Evolutionary conservation across 2,888 invertebrate species (phyloP).

Genomic region (Agonopterix subpropinquella): DNA sequence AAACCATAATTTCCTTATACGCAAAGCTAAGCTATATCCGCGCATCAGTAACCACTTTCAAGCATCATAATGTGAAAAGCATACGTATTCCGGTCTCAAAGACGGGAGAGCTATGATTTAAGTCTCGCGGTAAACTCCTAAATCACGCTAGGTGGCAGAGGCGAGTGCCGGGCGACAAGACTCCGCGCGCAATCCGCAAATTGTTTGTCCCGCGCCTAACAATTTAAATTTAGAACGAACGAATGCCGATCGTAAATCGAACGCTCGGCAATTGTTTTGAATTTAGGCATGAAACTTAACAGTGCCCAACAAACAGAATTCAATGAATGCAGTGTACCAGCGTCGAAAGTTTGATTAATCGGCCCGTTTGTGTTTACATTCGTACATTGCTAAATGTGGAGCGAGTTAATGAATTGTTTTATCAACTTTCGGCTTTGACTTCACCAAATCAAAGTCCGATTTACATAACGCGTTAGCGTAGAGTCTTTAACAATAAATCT

Average conservation of each 20-base stretch:
- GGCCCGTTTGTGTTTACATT: slow-evolving; percentile 32
- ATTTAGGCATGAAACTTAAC: slow-evolving; percentile 57
- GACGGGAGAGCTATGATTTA: slow-evolving; percentile 55
- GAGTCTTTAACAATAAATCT: slow-evolving; percentile 15
- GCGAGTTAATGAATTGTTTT: slow-evolving; percentile 35
- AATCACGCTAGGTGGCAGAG: slow-evolving; percentile 63
- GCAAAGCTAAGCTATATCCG: slow-evolving; percentile 35
- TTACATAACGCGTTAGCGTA: slow-evolving; percentile 24
- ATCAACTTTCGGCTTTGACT: slow-evolving; percentile 21
- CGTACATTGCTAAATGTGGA: slow-evolving; percentile 28
- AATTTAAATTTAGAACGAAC: slow-evolving; percentile 70
- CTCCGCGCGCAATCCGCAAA: slow-evolving; percentile 66
- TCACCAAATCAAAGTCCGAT: slow-evolving; percentile 19
- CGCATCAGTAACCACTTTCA: slow-evolving; percentile 35
- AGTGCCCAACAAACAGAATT: slow-evolving; percentile 25
- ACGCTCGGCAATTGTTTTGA: slow-evolving; percentile 62
- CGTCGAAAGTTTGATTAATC: slow-evolving; percentile 57
- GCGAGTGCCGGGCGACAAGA: slow-evolving; percentile 55
- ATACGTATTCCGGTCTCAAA: slow-evolving; percentile 47
- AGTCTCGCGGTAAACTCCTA: slow-evolving; percentile 53
- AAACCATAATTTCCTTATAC: slow-evolving; percentile 41
- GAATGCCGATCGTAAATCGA: slow-evolving; percentile 69
- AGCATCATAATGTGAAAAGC: slow-evolving; percentile 49
- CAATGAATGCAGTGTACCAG: slow-evolving; percentile 38
- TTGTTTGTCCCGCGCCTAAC: slow-evolving; percentile 69